Conservation (phyloP, 2,797 vertebrate species). For the Ptychadena robeensis region DNA sequence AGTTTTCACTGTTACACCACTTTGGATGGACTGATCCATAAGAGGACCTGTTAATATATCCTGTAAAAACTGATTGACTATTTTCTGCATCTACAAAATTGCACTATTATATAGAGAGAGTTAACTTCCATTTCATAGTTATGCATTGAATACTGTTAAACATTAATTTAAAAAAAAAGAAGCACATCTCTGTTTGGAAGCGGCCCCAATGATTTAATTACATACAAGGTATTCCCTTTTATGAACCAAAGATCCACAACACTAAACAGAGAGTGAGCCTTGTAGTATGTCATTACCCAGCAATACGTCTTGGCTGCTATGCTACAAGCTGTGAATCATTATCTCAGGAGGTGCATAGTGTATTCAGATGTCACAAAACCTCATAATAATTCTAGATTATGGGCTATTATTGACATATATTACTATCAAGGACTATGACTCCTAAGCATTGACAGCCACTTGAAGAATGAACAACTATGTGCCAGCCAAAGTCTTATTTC, state of each 20-base stretch:
- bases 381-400: conserved; percentile 21
- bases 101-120: too few relatives aligned
- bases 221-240: background rate
- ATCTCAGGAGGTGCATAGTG: background rate
- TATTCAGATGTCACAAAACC: background rate
- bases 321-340: background rate
- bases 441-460: conserved; percentile 8
- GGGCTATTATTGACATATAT: conserved; percentile 29
- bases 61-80: too few relatives aligned
- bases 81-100: too few relatives aligned
- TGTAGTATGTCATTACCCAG: conserved; percentile 8
- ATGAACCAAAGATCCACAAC: background rate
- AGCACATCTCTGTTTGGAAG: background rate
- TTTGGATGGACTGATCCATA: too few relatives aligned
- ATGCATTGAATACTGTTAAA: too few relatives aligned
- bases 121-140: too few relatives aligned
- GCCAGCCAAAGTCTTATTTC: background rate
- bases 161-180: background rate
- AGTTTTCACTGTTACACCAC: too few relatives aligned
- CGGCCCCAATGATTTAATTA: background rate
- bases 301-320: background rate
- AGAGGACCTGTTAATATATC: too few relatives aligned
- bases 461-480: background rate
- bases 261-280: background rate
- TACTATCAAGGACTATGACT: background rate